These are phyloP conservation scores for Phrynocephalus guinanensis DNA, from an alignment of 2,797 vertebrate species.

Conservation along the genomic window DNA sequence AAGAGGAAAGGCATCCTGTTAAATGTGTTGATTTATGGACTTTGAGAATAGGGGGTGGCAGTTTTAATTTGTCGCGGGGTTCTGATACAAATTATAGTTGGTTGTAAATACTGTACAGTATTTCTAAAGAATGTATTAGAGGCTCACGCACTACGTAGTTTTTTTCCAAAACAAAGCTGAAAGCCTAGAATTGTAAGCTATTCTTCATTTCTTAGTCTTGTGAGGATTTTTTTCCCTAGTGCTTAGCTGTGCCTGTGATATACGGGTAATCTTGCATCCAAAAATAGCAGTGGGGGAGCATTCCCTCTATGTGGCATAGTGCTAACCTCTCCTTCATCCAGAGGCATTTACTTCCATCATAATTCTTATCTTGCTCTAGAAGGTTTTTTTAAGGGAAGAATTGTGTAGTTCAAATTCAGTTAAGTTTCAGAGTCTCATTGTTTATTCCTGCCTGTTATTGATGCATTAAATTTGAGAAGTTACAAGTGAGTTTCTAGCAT, in stretches of 20 bases:
- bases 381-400: not conserved
- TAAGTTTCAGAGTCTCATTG: not conserved
- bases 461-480: not conserved
- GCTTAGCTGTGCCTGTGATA: accelerated
- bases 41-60: not conserved
- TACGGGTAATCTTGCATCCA: not conserved
- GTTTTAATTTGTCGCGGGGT: not conserved
- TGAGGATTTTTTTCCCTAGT: not conserved
- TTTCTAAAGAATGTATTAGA: not conserved
- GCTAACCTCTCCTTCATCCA: not conserved
- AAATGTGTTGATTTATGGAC: not conserved
- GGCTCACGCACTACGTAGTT: not conserved
- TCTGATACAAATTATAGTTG: not conserved
- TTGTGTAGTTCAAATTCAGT: not conserved
- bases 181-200: not conserved
- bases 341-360: not conserved
- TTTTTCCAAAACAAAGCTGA: not conserved
- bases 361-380: not conserved
- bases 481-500: not conserved
- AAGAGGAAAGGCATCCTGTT: not conserved
- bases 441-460: constrained; percentile 6
- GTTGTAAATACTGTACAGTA: not conserved
- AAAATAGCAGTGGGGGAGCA: not conserved
- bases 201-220: not conserved
- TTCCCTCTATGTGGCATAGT: not conserved